phyloP scores from a whole-genome alignment of 1,140 invertebrate species.

The Nasonia giraulti region DNA sequence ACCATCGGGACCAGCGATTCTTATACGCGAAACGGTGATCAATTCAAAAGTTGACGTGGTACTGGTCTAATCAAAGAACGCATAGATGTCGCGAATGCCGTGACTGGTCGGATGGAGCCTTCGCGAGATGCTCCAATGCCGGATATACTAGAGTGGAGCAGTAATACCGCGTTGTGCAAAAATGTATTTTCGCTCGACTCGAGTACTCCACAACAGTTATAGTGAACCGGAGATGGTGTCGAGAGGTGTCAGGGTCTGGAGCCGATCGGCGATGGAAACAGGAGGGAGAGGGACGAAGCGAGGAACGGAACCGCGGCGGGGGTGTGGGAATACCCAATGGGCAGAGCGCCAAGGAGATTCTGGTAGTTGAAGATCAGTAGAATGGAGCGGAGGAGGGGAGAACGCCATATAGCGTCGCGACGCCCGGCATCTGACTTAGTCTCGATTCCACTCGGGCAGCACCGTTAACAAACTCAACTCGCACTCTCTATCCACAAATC shows the following conservation, averaged over 20 bases:
- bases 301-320: slow-evolving; percentile 53
- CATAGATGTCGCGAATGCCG: neutral
- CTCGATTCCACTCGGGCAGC: slow-evolving; percentile 60
- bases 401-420: slow-evolving; percentile 72
- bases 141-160: too few relatives aligned
- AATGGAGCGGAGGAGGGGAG: slow-evolving; percentile 65
- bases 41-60: neutral
- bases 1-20: too few relatives aligned
- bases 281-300: slow-evolving; percentile 19
- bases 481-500: slow-evolving; percentile 21
- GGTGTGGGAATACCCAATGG: slow-evolving; percentile 69
- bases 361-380: slow-evolving; percentile 64
- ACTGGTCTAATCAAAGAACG: neutral
- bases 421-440: slow-evolving; percentile 69
- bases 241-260: slow-evolving; percentile 61
- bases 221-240: slow-evolving; percentile 47
- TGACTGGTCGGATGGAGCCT: neutral
- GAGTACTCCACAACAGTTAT: slow-evolving; percentile 25
- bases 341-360: slow-evolving; percentile 66
- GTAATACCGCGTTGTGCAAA: neutral
- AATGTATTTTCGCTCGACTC: neutral
- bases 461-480: slow-evolving; percentile 62
- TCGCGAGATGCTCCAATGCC: neutral
- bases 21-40: too few relatives aligned
- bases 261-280: slow-evolving; percentile 16